These are phyloP conservation scores for Spinibarbus caldwelli DNA, from an alignment of 2,797 vertebrate species.

Conservation along the genomic window DNA sequence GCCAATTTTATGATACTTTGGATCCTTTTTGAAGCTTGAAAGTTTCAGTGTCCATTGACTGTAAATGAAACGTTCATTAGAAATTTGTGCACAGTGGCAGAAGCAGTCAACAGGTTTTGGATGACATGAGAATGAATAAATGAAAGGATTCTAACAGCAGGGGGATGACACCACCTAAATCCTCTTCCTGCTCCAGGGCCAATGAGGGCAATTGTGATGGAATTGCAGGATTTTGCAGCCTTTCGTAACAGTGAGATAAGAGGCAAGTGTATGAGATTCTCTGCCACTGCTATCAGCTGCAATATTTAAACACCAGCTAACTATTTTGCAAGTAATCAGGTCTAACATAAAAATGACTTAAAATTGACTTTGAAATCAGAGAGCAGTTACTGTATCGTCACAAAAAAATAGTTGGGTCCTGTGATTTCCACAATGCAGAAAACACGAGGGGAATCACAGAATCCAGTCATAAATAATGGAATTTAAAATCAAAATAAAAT, in stretches of 20 bases:
- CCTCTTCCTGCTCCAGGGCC: slow-evolving; percentile 72
- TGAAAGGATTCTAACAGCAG: neutral
- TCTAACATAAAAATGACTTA: neutral
- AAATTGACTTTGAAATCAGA: neutral
- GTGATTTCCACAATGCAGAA: neutral
- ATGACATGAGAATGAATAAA: neutral
- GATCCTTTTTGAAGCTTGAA: neutral
- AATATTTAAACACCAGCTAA: neutral
- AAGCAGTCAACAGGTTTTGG: neutral
- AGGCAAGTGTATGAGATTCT: slow-evolving; percentile 37
- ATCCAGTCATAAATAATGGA: too few relatives aligned
- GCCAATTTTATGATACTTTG: neutral
- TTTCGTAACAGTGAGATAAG: slow-evolving; percentile 66
- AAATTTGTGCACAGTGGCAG: neutral
- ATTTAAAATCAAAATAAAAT: too few relatives aligned
- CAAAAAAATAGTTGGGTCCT: neutral
- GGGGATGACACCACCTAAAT: slow-evolving; percentile 71
- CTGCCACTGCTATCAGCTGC: neutral
- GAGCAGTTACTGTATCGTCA: neutral
- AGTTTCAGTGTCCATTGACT: neutral
- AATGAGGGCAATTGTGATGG: slow-evolving; percentile 70
- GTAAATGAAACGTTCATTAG: neutral
- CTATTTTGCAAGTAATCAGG: neutral
- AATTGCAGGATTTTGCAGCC: slow-evolving; percentile 71
- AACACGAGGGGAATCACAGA: neutral